Evolutionary conservation across 1,140 invertebrate species (phyloP), one percentile per base, ranked within the genome.

Genomic region (Hestina assimilis): DNA sequence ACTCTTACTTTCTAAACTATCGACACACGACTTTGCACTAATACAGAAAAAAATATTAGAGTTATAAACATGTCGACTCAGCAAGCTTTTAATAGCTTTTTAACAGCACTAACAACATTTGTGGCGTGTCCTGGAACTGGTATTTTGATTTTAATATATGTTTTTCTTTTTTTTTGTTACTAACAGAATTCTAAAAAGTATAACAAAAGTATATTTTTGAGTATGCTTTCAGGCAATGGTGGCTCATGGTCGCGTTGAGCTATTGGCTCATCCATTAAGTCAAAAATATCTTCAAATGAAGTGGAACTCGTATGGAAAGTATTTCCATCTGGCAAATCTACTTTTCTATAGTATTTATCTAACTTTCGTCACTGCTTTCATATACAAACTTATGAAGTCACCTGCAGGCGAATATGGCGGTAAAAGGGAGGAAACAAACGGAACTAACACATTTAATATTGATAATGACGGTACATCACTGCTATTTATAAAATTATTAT

Each of bases 271-370:
- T 89, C 94, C 94, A 1, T 76, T 96, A 2, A 95, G 93, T 62
- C 94, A 95, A 73, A 96, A 95, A 84, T 96, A 95, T 79, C 80
- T 96, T 20, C 93, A 95, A 83, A 95, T 95, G 93, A 96, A 96
- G 87, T 96, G 95, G 95, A 94, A 95, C 75, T 93, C 94, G 0
- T 96, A 96, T 75, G 95, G 95, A 48, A 95, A 95, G 89, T 95
- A 96, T 72, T 95, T 95, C 74, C 95, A 96, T 70, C 66, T 95
- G 12, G 90, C 92, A 1, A 94, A 95, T 81, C 82, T 96, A 4
- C 74, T 95, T 2, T 90, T 96, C 43, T 96, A 96, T 77, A 91
- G 92, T 41, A 90, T 95, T 43, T 96, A 94, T 74, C 81, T 96
- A 31, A 83, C 89, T n/a, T 93, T 94, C 58, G 92, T 95, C 0